A percentile compares a stretch with the other conserved stretches of the same genome.
Evolutionary conservation across 53 echinoderm and acorn worm species (phyloP).

Genomic region (Echinarachnius parma): DNA sequence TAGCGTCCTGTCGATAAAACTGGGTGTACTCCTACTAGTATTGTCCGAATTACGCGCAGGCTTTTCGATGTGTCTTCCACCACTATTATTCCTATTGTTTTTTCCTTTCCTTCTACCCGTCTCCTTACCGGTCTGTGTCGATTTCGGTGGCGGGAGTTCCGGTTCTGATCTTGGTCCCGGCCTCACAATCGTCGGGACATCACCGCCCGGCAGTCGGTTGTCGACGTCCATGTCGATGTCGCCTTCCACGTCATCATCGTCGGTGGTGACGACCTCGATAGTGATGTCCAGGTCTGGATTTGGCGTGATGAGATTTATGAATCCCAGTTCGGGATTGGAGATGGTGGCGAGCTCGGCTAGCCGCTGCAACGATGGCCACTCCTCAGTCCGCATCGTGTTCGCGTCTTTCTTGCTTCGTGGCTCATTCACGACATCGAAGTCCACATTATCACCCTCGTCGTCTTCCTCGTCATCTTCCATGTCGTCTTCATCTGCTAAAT

Average conservation of each 20-base stretch:
- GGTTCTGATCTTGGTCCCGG: not conserved
- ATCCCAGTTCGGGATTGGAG: constrained; percentile 54
- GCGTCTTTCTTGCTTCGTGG: constrained; percentile 30
- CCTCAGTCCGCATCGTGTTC: constrained; percentile 5
- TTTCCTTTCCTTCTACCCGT: constrained; percentile 20
- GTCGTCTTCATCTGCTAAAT: constrained; percentile 21
- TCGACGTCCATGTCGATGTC: constrained; percentile 5
- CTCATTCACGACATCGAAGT: constrained; percentile 1
- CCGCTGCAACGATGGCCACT: constrained; percentile 23
- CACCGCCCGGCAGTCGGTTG: constrained; percentile 14
- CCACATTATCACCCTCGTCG: constrained; percentile 1
- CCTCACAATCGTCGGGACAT: not conserved
- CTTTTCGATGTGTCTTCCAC: constrained; percentile 9
- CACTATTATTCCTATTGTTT: constrained; percentile 14
- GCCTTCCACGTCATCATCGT: constrained; percentile 33
- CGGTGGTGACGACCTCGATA: constrained; percentile 74
- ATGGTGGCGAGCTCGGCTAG: constrained; percentile 32
- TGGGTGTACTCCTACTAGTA: constrained; percentile 20
- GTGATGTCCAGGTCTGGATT: constrained; percentile 94
- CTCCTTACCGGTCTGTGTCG: not conserved
- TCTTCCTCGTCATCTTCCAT: constrained; percentile 28
- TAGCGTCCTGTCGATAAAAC: constrained; percentile 12
- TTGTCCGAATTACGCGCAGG: constrained; percentile 13
- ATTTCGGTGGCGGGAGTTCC: not conserved
- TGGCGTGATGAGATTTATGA: constrained; percentile 75